Evolutionary conservation across 1,140 invertebrate genomes (phyloP).

Genomic region (Phocides pigmalion): DNA sequence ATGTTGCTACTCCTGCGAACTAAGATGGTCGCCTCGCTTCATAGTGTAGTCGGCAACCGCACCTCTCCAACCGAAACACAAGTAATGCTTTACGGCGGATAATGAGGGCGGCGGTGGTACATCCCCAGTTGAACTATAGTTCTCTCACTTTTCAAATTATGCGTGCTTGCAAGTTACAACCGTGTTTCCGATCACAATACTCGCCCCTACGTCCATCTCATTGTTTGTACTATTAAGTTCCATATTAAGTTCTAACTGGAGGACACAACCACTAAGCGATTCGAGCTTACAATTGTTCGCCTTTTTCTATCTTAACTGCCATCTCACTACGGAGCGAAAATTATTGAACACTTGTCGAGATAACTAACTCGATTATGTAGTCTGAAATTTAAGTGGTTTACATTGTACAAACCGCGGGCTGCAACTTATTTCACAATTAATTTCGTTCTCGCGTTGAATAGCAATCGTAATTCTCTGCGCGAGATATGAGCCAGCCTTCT

Average conservation of each 20-base stretch:
- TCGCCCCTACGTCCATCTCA: not conserved
- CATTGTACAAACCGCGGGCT: not conserved
- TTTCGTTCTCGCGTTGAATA: too few relatives aligned
- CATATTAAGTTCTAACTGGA: constrained; percentile 37
- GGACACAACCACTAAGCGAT: constrained; percentile 32
- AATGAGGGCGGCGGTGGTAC: too few relatives aligned
- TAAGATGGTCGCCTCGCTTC: too few relatives aligned
- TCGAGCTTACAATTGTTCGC: constrained; percentile 29
- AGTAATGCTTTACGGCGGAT: too few relatives aligned
- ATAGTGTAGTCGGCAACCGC: too few relatives aligned
- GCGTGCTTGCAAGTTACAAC: not conserved
- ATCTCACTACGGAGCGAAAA: constrained; percentile 18
- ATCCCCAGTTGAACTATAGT: too few relatives aligned
- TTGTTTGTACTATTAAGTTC: constrained; percentile 27
- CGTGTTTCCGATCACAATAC: not conserved
- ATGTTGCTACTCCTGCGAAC: too few relatives aligned
- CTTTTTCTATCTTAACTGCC: constrained; percentile 31
- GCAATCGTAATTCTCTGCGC: too few relatives aligned
- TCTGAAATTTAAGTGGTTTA: not conserved
- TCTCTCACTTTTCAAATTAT: not conserved
- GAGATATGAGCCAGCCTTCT: too few relatives aligned
- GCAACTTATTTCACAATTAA: too few relatives aligned
- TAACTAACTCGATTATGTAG: not conserved
- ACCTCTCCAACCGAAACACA: too few relatives aligned
- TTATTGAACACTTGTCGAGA: constrained; percentile 16